Conservation (phyloP, 2,797 vertebrate genomes). For the Arrhamphus sclerolepis region DNA sequence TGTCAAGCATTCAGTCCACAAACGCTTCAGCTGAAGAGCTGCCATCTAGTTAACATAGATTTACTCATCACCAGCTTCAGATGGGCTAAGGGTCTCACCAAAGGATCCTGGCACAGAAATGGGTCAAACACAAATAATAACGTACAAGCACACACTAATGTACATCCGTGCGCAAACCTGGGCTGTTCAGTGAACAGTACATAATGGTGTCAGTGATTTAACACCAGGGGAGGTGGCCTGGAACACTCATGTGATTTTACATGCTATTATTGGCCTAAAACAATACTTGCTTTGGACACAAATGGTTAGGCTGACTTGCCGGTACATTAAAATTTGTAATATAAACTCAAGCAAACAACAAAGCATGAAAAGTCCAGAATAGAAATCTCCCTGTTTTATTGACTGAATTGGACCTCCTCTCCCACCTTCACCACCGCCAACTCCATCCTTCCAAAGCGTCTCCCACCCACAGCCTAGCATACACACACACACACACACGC, state of each 20-base stretch:
- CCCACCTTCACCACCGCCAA: constrained; percentile 57
- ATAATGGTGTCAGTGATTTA: constrained; percentile 20
- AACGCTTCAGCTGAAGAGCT: constrained; percentile 62
- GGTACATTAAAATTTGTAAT: constrained; percentile 15
- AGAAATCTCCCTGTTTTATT: constrained; percentile 29
- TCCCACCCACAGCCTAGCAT: constrained; percentile 59
- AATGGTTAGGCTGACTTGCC: constrained; percentile 1
- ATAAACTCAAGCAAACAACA: constrained; percentile 25
- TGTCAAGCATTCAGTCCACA: constrained; percentile 42
- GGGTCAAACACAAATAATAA: background rate
- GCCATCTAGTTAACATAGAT: constrained; percentile 73
- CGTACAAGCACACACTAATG: background rate
- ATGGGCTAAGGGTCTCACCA: constrained; percentile 11
- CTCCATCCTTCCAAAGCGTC: constrained; percentile 67
- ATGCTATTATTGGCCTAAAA: constrained; percentile 7
- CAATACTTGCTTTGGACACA: constrained; percentile 8
- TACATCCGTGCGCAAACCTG: background rate
- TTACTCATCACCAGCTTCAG: constrained; percentile 53
- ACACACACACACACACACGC: constrained; percentile 40
- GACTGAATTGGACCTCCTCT: constrained; percentile 35
- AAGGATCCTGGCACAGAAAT: constrained; percentile 2
- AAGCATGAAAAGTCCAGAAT: constrained; percentile 9
- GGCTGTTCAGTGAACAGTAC: constrained; percentile 1
- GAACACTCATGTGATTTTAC: constrained; percentile 19
- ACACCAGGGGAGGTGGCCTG: constrained; percentile 2